Evolutionary conservation across 2,113 vertebrate species (phyloP).

Genomic region (Rhinogobius similis): DNA sequence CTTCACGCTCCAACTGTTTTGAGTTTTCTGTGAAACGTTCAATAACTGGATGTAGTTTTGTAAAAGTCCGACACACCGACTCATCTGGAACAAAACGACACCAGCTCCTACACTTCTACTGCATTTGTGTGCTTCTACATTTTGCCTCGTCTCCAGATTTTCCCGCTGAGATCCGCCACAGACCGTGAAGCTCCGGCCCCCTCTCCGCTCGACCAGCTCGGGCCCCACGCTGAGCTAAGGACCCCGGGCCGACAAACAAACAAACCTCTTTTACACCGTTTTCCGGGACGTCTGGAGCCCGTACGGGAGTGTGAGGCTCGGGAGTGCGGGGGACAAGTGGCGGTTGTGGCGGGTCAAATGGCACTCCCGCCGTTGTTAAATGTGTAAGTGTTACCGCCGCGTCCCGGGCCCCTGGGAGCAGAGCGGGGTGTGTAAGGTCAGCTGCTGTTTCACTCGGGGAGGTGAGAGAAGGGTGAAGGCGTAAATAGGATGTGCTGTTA

Average conservation of each 20-base stretch:
- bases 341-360: slow-evolving; percentile 13
- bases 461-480: not conserved
- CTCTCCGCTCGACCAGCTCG: not conserved
- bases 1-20: too few species aligned
- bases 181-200: slow-evolving; percentile 17
- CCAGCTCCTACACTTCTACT: not conserved
- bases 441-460: not conserved
- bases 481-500: too few species aligned
- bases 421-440: not conserved
- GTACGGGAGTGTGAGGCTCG: slow-evolving; percentile 1
- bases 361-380: not conserved
- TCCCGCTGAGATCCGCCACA: slow-evolving; percentile 53
- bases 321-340: slow-evolving; percentile 5
- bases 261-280: slow-evolving; percentile 26
- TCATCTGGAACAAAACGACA: not conserved
- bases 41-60: not conserved
- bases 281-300: not conserved
- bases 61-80: not conserved
- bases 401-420: slow-evolving; percentile 10
- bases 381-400: not conserved
- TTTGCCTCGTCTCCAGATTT: slow-evolving; percentile 29
- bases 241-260: slow-evolving; percentile 3
- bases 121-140: not conserved
- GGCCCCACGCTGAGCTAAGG: slow-evolving; percentile 25
- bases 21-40: too few species aligned